A percentile compares a stretch with the other conserved stretches of the same genome.
These are phyloP conservation scores for Drosophila tristis DNA, from an alignment of 1,140 invertebrate species.

Conservation along the genomic window DNA sequence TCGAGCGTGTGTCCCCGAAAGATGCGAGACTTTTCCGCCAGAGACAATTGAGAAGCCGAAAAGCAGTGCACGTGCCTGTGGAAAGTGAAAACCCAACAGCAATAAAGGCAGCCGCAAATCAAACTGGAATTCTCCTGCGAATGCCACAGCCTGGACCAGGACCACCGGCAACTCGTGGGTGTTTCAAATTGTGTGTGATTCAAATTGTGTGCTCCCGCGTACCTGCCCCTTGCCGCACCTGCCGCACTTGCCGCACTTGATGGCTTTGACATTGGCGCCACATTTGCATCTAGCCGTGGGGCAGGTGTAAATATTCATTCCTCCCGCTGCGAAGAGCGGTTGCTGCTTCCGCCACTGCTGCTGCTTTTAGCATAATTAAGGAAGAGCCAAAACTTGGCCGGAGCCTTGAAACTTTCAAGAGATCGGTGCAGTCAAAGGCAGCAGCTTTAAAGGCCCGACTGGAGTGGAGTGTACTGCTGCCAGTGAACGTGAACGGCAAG, in stretches of 20 bases:
- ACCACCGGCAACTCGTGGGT: too few relatives aligned
- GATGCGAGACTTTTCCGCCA: conserved; percentile 3
- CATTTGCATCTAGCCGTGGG: conserved; percentile 28
- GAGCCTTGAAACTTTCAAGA: conserved; percentile 45
- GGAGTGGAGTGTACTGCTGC: conserved; percentile 2
- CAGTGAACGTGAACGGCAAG: conserved; percentile 49
- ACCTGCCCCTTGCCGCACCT: conserved; percentile 4
- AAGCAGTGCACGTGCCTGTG: too few relatives aligned
- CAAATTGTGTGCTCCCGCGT: too few relatives aligned
- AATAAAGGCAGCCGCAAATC: too few relatives aligned
- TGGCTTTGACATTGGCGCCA: conserved; percentile 65
- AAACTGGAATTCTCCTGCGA: too few relatives aligned
- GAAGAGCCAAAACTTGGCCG: conserved; percentile 31
- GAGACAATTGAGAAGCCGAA: too few relatives aligned
- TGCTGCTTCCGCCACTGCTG: conserved; percentile 12
- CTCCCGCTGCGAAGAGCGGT: conserved; percentile 48
- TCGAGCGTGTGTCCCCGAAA: conserved; percentile 15
- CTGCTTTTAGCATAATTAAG: conserved; percentile 74
- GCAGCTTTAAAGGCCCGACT: conserved; percentile 44
- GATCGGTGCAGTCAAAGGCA: conserved; percentile 30
- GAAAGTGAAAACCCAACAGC: too few relatives aligned
- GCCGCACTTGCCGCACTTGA: conserved; percentile 42
- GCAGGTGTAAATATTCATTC: conserved; percentile 68
- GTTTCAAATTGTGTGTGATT: too few relatives aligned
- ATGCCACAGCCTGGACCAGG: too few relatives aligned